These are phyloP conservation scores for Sebastes dallii DNA, from an alignment of 2,797 vertebrate genomes.

Conservation along the genomic window DNA sequence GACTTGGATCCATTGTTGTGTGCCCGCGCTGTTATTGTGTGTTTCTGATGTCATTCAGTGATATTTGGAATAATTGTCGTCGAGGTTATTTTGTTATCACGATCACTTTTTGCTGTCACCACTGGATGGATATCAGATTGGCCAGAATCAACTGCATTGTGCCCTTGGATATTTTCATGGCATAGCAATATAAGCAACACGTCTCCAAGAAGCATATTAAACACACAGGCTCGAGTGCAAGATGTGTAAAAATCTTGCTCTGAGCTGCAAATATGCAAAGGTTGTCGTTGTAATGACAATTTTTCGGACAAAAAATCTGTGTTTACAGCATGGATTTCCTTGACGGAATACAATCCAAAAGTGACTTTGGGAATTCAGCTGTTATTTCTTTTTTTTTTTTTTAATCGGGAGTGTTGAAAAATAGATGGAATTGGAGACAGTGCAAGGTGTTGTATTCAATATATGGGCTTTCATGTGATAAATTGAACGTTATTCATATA, in stretches of 20 bases:
- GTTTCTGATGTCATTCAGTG: background rate
- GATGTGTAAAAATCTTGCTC: conserved; percentile 16
- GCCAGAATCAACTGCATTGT: background rate
- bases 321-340: conserved; percentile 50
- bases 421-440: conserved; percentile 77
- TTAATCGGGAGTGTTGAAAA: conserved; percentile 68
- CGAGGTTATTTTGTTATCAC: background rate
- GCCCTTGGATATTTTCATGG: background rate
- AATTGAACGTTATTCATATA: conserved; percentile 91
- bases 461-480: conserved; percentile 88
- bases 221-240: background rate
- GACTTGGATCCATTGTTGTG: conserved; percentile 49
- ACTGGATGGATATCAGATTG: background rate
- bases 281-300: conserved; percentile 44
- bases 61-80: conserved; percentile 9
- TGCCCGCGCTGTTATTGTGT: conserved; percentile 3
- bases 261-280: conserved; percentile 47
- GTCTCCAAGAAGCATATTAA: conserved; percentile 1
- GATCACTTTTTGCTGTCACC: background rate
- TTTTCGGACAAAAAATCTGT: conserved; percentile 43
- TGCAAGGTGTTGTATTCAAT: conserved; percentile 82
- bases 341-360: conserved; percentile 48
- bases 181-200: background rate
- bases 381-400: conserved; percentile 54
- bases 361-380: conserved; percentile 54